These are phyloP conservation scores for Galago senegalensis DNA, from an alignment of 2,797 vertebrate genomes.

Conservation along the genomic window DNA sequence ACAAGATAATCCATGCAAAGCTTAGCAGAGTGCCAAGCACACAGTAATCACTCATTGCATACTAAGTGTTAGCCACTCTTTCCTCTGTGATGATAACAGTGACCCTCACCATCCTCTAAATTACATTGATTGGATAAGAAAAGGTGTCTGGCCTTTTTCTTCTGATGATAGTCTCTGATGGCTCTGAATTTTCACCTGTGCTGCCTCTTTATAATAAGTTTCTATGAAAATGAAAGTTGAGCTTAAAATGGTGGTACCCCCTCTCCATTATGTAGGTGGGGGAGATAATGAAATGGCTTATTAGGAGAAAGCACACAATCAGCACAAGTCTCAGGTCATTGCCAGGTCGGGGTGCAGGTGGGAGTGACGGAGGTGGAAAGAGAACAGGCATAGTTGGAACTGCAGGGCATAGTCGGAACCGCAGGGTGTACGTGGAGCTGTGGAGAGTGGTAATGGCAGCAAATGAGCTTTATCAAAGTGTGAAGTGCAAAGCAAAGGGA, in stretches of 20 bases:
- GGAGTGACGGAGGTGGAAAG: not conserved
- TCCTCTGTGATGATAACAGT: not conserved
- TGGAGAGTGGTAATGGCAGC: not conserved
- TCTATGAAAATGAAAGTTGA: slow-evolving; percentile 36
- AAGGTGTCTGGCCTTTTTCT: not conserved
- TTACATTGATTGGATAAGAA: not conserved
- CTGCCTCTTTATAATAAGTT: not conserved
- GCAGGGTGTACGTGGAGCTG: not conserved
- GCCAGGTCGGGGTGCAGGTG: not conserved
- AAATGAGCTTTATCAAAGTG: not conserved
- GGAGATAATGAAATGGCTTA: not conserved
- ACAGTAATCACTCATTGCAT: not conserved
- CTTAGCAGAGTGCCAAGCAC: not conserved
- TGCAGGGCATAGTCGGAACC: not conserved
- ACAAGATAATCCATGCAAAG: not conserved
- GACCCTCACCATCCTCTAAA: not conserved
- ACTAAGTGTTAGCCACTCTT: not conserved
- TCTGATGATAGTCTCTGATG: not conserved
- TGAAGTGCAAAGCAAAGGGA: not conserved
- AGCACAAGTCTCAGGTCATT: not conserved
- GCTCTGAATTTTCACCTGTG: not conserved
- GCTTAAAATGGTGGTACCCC: not conserved
- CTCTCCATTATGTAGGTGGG: no score
- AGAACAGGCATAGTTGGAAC: not conserved
- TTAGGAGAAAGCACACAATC: not conserved